Conservation (phyloP, 2,888 invertebrate species). For the Pristionchus fissidentatus region DNA sequence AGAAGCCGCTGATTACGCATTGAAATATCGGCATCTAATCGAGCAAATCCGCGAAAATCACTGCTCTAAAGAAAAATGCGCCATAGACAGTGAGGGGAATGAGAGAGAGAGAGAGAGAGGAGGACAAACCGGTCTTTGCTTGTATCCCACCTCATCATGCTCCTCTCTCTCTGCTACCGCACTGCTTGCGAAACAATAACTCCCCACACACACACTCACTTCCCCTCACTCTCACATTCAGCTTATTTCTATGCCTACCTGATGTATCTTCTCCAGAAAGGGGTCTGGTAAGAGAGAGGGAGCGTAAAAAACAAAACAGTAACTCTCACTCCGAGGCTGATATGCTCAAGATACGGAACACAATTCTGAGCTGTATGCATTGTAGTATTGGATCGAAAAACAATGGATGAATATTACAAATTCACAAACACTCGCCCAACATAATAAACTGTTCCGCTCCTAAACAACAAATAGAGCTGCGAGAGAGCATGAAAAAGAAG, state of each 20-base stretch:
- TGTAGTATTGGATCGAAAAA: not conserved
- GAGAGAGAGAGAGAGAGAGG: too few relatives aligned
- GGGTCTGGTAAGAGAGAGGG: not conserved
- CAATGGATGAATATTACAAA: not conserved
- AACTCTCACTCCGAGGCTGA: not conserved
- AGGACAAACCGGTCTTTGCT: not conserved
- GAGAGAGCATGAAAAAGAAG: not conserved
- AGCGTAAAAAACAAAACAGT: not conserved
- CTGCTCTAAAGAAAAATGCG: not conserved
- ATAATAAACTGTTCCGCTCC: not conserved
- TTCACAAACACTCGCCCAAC: not conserved
- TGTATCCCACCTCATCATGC: not conserved
- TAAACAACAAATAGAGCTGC: not conserved
- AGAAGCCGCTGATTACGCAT: too few relatives aligned
- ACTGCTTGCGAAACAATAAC: constrained; percentile 33
- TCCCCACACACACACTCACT: not conserved
- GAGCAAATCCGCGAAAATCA: not conserved
- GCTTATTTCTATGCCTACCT: not conserved
- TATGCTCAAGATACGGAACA: not conserved
- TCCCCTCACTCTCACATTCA: not conserved
- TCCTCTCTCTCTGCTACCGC: not conserved
- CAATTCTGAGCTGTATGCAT: not conserved
- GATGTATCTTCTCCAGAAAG: not conserved
- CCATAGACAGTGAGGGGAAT: too few relatives aligned
- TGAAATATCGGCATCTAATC: too few relatives aligned